Evolutionary conservation across 2,888 invertebrate species (phyloP).

Genomic region (Dione juno): DNA sequence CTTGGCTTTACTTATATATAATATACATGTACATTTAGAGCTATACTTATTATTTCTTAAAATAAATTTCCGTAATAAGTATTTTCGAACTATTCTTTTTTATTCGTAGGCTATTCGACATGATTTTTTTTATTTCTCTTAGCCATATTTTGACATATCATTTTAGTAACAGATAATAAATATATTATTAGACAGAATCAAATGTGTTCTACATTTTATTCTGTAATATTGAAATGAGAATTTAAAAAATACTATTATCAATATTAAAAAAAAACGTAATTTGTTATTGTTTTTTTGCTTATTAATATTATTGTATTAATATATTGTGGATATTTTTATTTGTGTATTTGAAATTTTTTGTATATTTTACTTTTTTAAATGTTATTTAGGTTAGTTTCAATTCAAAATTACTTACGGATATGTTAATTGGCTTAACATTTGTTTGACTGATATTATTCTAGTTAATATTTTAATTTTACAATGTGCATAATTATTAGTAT

Average conservation of each 20-base stretch:
- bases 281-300: not conserved
- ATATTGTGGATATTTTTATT: not conserved
- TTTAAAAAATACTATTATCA: no score
- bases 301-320: slow-evolving; percentile 4
- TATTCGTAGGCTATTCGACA: no score
- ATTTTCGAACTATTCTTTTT: no score
- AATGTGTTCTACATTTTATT: no score
- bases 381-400: slow-evolving; percentile 1
- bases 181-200: slow-evolving; percentile 3
- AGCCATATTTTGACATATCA: slow-evolving; percentile 16
- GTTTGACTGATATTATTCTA: slow-evolving; percentile 16
- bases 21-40: no score
- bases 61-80: no score
- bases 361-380: not conserved
- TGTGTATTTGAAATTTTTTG: not conserved
- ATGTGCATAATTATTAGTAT: slow-evolving; percentile 20
- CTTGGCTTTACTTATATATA: no score
- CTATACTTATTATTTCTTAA: no score
- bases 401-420: not conserved
- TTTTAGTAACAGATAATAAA: slow-evolving; percentile 15
- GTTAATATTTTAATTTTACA: slow-evolving; percentile 7
- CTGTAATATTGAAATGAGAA: no score
- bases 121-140: not conserved
- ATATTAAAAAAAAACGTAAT: not conserved
- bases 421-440: slow-evolving; percentile 17